Percentiles rank a stretch among this genome's conserved stretches.
Conservation (phyloP, 2,888 invertebrate species). For the Nomada lathburiana region DNA sequence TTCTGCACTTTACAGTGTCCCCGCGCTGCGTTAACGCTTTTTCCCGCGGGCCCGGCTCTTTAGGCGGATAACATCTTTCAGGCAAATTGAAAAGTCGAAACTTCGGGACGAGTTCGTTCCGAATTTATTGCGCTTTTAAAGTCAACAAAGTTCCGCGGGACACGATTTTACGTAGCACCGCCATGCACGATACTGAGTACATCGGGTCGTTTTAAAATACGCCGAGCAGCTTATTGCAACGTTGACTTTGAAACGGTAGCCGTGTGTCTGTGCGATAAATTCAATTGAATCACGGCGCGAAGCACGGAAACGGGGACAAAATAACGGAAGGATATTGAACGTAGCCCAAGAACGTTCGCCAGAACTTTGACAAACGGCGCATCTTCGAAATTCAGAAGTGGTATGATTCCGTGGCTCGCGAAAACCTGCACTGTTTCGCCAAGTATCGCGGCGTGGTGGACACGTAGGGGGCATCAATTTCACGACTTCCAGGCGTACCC, state of each 20-base stretch:
- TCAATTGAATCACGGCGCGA: slow-evolving; percentile 9
- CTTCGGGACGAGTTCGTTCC: slow-evolving; percentile 15
- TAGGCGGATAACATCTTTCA: slow-evolving; percentile 11
- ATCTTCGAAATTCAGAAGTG: slow-evolving; percentile 42
- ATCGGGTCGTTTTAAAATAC: slow-evolving; percentile 33
- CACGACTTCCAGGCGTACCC: slow-evolving; percentile 56
- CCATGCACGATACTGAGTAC: not conserved
- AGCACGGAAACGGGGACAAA: not conserved
- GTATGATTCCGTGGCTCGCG: slow-evolving; percentile 11
- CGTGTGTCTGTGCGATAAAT: slow-evolving; percentile 21
- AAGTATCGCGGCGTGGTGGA: slow-evolving; percentile 42
- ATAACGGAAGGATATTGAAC: slow-evolving; percentile 31
- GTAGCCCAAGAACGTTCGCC: slow-evolving; percentile 35
- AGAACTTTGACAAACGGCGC: slow-evolving; percentile 44
- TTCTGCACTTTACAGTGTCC: slow-evolving; percentile 41
- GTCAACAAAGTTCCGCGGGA: slow-evolving; percentile 15
- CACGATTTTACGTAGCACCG: slow-evolving; percentile 22
- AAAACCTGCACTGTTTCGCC: slow-evolving; percentile 18
- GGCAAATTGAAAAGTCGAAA: slow-evolving; percentile 40
- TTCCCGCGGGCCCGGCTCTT: not conserved
- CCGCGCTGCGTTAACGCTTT: slow-evolving; percentile 28
- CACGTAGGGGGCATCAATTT: slow-evolving; percentile 66
- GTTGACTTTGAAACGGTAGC: slow-evolving; percentile 30
- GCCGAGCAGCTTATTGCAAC: slow-evolving; percentile 4
- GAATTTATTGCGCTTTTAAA: slow-evolving; percentile 32